Evolutionary conservation across 2,113 vertebrate genomes (phyloP), one percentile per base, ranked within the genome.

Genomic region (Ctenomys sociabilis): DNA sequence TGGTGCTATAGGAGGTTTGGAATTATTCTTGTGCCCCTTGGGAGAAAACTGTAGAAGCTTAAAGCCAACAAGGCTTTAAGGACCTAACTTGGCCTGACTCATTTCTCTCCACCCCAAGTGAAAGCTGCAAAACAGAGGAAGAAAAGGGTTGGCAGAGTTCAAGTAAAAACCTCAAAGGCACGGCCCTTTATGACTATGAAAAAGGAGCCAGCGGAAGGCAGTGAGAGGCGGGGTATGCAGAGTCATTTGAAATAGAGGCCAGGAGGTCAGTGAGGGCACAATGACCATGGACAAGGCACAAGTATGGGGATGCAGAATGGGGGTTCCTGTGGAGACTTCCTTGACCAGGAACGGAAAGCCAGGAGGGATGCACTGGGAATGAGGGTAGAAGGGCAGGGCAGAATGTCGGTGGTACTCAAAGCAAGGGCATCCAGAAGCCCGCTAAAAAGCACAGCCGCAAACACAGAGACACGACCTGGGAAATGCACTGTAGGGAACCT

Each of bases 361-460:
- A 49, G 2, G 28, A 11, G 7, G 14, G 5, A 45, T 26, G 6
- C 14, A 30, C 2, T 2, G 13, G 14, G 28, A 45, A 28, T 7
- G 11, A 22, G 43, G 78, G 1, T 1, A 77, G 35, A 9, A 80
- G 12, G 4, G 30, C 17, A 9, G 12, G 9, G 45, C 30, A 9
- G 17, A 24, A 3, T 19, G 32, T 9, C 17, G 8, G 2, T 11
- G 12, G 24, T 68, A 59, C 61, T 52, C 3, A 0, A 40, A 63
- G 77, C 40, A 72, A 49, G 59, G 40, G 35, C 17, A 37, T 1
- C 13, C 14, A 30, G 7, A 2, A 0, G 40, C 37, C 16, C 11
- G 22, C 77, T 12, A 43, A n/a, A n/a, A n/a, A 22, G 45, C 9
- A 21, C 49, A 54, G 45, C 49, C 16, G 8, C 35, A 17, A 21